Evolutionary conservation across 2,113 vertebrate genomes (phyloP), one percentile per base, ranked within the genome.

Genomic region (Atrichornis clamosus): DNA sequence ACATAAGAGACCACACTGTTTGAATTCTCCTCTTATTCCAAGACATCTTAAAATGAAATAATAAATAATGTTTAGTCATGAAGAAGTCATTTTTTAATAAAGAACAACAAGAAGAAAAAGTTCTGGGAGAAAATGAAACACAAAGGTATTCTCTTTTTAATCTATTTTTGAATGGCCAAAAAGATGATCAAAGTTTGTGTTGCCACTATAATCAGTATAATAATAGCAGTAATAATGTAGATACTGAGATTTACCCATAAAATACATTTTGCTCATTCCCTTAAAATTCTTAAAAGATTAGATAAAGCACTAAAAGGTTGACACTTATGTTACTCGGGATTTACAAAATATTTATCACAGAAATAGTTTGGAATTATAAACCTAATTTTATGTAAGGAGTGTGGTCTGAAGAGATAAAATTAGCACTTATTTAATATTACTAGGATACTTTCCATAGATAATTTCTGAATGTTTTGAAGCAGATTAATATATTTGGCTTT

Each of bases 31-130:
- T 74, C 2, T 49, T 74, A 22, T 58, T 82, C 24, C 4, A 44
- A 26, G 37, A 21, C 41, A 20, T 32, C 3, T 53, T 85, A 15
- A 74, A 65, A 70, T 52, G 14, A 60, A 87, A 87, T 7, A 65
- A 81, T 23, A 49, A 77, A 37, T 73, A 62, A 56, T 59, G 7
- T 0, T 65, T 58, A 42, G 5, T 21, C 50, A n/a, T 23, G 20
- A 60, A 58, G 17, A n/a, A n/a, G n/a, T 21, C 1, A 22, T 81
- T 70, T 76, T 39, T 59, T n/a, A n/a, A 18, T 39, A n/a, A 64
- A 64, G 3, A 15, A 17, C 4, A 7, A 0, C 13, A 44, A 0
- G 10, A 41, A 21, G 6, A 58, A 68, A 47, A 17, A 11, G 0
- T 3, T 72, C 16, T 32, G 63, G 35, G 41, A 50, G 10, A 20